Conservation (phyloP, 2,797 vertebrate genomes). For the Phataginus tricuspis region DNA sequence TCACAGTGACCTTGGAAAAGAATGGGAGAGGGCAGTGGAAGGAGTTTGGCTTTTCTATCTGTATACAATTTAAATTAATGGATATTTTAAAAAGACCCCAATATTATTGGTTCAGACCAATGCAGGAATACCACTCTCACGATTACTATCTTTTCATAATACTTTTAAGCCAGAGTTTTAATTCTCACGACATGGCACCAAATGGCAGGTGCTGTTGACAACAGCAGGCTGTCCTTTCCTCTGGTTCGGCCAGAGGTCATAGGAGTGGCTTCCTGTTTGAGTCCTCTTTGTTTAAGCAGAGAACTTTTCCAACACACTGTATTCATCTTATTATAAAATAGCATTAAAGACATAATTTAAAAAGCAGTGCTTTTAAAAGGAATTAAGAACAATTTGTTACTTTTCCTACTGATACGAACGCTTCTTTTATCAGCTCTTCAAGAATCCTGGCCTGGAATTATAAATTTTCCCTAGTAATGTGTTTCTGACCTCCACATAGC, state of each 20-base stretch:
- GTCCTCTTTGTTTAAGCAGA: background rate
- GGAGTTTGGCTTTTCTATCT: background rate
- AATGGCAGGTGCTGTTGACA: background rate
- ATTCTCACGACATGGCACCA: background rate
- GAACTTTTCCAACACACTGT: background rate
- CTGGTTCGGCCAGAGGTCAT: background rate
- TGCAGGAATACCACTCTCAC: background rate
- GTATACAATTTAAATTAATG: background rate
- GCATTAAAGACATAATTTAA: background rate
- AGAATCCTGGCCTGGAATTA: background rate
- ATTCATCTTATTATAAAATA: background rate
- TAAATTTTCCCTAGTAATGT: background rate
- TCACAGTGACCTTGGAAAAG: background rate
- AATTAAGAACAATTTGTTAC: background rate
- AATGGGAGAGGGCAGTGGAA: background rate
- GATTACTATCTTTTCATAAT: background rate
- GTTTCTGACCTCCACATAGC: background rate
- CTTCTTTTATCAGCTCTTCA: constrained; percentile 4
- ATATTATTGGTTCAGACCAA: background rate
- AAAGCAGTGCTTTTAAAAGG: background rate
- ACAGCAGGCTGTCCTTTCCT: background rate
- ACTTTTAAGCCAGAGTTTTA: background rate
- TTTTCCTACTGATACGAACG: background rate
- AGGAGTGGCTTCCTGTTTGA: background rate
- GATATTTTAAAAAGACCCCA: background rate